Evolutionary conservation across 2,797 vertebrate species (phyloP).

Genomic region (Myotis pilosus): DNA sequence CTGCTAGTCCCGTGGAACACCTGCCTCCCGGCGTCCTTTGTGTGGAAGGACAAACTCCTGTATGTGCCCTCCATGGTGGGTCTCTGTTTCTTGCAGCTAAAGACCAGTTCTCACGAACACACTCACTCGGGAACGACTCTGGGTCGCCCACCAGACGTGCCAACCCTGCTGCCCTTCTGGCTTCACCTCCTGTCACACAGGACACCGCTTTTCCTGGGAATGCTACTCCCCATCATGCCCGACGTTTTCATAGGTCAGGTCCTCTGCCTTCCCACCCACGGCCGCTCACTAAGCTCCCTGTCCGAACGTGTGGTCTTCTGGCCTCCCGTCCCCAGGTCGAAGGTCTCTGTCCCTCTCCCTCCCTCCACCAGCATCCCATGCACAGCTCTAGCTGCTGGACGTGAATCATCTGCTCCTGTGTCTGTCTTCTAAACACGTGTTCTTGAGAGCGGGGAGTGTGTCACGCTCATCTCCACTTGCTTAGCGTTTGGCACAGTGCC

Average conservation of each 20-base stretch:
- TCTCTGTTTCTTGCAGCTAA: background rate
- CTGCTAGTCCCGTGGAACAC: background rate
- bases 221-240: background rate
- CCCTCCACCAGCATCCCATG: background rate
- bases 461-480: background rate
- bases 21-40: background rate
- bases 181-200: background rate
- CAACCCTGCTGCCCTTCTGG: background rate
- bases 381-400: background rate
- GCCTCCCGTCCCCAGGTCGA: background rate
- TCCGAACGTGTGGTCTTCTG: background rate
- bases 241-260: background rate
- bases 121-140: background rate
- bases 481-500: background rate
- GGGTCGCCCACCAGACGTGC: no score
- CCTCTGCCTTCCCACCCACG: background rate
- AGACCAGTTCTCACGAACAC: background rate
- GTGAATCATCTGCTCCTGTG: background rate
- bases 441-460: background rate
- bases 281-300: no score
- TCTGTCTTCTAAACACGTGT: background rate
- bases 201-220: background rate
- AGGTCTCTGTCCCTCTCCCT: background rate
- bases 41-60: background rate
- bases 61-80: accelerated